Conservation (phyloP, 1,140 invertebrate genomes). For the Chionoecetes opilio region DNA sequence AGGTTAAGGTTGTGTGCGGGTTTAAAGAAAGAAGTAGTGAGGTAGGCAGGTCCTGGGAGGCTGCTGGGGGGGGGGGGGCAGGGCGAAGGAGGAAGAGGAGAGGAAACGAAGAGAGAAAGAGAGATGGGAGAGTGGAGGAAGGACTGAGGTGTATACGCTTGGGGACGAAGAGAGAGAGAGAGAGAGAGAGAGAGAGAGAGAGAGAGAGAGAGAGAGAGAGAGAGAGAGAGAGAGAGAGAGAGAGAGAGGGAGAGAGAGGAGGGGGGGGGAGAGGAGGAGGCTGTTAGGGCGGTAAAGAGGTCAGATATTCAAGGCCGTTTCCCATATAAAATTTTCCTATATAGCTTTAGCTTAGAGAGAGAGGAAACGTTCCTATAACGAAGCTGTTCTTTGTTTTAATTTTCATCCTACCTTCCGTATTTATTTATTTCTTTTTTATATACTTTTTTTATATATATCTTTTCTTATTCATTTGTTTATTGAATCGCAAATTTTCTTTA, state of each 20-base stretch:
- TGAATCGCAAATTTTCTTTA: too few species aligned
- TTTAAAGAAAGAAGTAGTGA: neutral
- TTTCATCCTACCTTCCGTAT: too few species aligned
- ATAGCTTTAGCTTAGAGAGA: too few species aligned
- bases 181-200: conserved; percentile 2
- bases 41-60: neutral
- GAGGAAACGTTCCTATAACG: too few species aligned
- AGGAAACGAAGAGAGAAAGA: neutral
- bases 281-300: neutral
- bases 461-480: too few species aligned
- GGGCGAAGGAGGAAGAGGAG: neutral
- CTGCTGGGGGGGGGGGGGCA: neutral
- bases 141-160: neutral
- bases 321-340: too few species aligned
- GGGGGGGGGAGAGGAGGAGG: neutral
- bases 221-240: conserved; percentile 8
- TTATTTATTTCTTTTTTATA: too few species aligned
- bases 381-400: too few species aligned
- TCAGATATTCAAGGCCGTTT: too few species aligned
- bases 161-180: neutral
- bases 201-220: conserved; percentile 27
- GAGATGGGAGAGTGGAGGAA: neutral
- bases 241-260: neutral
- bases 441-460: too few species aligned
- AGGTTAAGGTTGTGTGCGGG: neutral